These are phyloP conservation scores for Vidua chalybeata DNA, from an alignment of 2,113 vertebrate species.

Conservation along the genomic window DNA sequence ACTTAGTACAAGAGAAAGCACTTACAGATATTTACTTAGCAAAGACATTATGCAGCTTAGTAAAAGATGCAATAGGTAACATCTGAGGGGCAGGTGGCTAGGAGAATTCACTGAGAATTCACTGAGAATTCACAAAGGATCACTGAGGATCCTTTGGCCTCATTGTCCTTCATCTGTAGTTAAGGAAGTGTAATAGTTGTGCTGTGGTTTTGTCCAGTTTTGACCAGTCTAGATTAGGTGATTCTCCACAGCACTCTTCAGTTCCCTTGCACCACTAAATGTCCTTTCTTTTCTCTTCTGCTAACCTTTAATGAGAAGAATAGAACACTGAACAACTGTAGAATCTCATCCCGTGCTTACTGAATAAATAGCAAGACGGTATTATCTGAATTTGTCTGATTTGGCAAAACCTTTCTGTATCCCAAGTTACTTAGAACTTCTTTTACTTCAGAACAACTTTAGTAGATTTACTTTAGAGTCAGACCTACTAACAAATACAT, in stretches of 20 bases:
- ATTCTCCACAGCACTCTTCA: background rate
- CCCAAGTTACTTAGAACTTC: background rate
- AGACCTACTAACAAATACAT: background rate
- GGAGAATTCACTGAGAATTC: background rate
- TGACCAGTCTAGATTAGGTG: background rate
- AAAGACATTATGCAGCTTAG: background rate
- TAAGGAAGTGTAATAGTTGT: background rate
- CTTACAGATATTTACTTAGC: background rate
- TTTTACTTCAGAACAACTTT: background rate
- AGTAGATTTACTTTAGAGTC: background rate
- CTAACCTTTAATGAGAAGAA: background rate
- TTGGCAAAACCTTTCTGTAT: background rate
- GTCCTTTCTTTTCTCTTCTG: background rate
- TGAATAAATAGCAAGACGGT: background rate
- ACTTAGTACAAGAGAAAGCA: background rate
- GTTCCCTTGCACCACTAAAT: background rate
- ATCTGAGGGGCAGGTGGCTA: background rate
- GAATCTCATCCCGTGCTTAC: background rate
- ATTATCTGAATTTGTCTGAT: background rate
- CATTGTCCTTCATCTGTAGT: background rate
- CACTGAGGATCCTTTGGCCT: background rate
- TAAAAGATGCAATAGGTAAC: background rate
- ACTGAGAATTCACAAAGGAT: too few species aligned
- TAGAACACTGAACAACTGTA: background rate
- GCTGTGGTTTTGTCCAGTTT: background rate